These are phyloP conservation scores for Pemphigus obesinymphae DNA, from an alignment of 1,140 invertebrate species.

Conservation along the genomic window DNA sequence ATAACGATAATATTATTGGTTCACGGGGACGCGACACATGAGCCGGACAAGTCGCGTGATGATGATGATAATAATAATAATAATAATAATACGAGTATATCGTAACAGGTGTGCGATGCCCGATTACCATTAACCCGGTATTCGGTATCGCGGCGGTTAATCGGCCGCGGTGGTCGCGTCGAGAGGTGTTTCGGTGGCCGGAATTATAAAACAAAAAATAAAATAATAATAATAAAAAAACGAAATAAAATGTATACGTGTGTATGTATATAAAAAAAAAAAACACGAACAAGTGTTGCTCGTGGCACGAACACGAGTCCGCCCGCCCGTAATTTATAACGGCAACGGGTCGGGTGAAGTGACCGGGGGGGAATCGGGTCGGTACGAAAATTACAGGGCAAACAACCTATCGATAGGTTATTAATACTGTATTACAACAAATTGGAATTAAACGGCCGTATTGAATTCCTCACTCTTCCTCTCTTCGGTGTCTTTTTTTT, in stretches of 20 bases:
- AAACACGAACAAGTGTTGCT: not conserved
- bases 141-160: not conserved
- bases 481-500: not conserved
- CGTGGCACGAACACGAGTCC: conserved; percentile 13
- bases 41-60: too few relatives aligned
- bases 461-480: conserved; percentile 29
- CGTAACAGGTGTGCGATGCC: too few relatives aligned
- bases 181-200: not conserved
- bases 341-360: too few relatives aligned
- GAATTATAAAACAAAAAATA: too few relatives aligned
- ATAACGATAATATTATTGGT: too few relatives aligned
- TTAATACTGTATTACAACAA: conserved; percentile 37
- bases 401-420: conserved; percentile 30
- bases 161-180: not conserved
- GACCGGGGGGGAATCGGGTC: not conserved
- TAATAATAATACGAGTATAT: too few relatives aligned
- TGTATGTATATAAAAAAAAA: too few relatives aligned
- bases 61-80: too few relatives aligned
- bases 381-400: conserved; percentile 36
- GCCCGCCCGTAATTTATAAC: conserved; percentile 1
- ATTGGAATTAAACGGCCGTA: conserved; percentile 31
- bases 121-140: not conserved
- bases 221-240: too few relatives aligned
- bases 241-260: too few relatives aligned
- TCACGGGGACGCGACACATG: too few relatives aligned